These are phyloP conservation scores for Acanthaster planci DNA, from an alignment of 35 echinoderm and acorn worm genomes.

Conservation along the genomic window DNA sequence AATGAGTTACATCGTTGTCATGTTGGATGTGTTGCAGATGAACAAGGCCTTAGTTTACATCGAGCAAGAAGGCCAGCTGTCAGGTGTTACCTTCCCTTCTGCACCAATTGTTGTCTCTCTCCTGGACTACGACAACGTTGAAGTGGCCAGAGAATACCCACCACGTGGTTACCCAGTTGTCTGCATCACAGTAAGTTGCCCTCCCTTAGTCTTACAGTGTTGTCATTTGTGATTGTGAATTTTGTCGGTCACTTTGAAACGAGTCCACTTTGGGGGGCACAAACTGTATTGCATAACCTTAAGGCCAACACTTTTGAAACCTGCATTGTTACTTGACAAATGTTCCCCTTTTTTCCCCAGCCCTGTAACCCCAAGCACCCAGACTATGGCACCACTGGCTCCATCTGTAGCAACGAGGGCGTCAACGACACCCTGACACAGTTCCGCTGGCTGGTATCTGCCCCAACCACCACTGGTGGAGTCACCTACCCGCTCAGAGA, in stretches of 20 bases:
- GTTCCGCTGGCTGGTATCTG: constrained; percentile 95
- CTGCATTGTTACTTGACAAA: neutral
- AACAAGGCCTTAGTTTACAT: constrained; percentile 96
- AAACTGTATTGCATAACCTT: too few species aligned
- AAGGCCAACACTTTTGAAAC: neutral
- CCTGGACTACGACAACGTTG: constrained; percentile 80
- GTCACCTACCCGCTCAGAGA: constrained; percentile 85
- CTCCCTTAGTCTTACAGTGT: too few species aligned
- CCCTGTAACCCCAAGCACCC: constrained; percentile 98
- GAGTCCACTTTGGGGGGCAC: too few species aligned
- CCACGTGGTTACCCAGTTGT: constrained; percentile 92
- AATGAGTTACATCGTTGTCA: neutral
- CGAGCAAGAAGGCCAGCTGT: constrained; percentile 75
- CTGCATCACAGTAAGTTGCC: constrained; percentile 91
- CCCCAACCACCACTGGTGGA: constrained; percentile 72
- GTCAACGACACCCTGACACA: constrained; percentile 91
- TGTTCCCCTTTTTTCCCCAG: constrained; percentile 44
- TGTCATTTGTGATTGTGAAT: too few species aligned
- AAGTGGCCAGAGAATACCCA: neutral
- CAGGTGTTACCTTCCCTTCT: constrained; percentile 96
- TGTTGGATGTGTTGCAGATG: constrained; percentile 64
- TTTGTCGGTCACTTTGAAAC: too few species aligned
- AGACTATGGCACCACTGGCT: constrained; percentile 84
- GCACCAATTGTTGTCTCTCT: constrained; percentile 87
- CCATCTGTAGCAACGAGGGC: constrained; percentile 77